Conservation (phyloP, 2,888 invertebrate species). For the Hemithea aestivaria region DNA sequence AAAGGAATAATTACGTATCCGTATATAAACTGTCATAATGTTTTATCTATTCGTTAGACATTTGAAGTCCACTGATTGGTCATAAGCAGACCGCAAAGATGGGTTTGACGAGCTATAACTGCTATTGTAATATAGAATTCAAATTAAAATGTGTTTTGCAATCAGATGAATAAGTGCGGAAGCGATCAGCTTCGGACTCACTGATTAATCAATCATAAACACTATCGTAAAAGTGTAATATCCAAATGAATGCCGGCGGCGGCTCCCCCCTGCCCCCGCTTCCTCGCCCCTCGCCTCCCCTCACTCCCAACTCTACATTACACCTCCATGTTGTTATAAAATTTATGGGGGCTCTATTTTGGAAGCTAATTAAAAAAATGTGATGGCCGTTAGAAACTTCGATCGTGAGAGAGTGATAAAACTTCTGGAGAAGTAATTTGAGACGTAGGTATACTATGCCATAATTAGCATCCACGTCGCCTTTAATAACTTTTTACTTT, state of each 20-base stretch:
- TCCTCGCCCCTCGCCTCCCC: constrained; percentile 26
- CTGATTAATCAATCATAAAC: constrained; percentile 67
- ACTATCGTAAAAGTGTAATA: constrained; percentile 57
- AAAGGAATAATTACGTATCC: no score
- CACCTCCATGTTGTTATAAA: constrained; percentile 64
- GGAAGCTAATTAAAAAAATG: constrained; percentile 70
- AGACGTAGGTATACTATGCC: constrained; percentile 34
- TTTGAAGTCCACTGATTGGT: background rate
- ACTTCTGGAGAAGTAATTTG: constrained; percentile 50
- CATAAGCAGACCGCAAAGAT: constrained; percentile 2
- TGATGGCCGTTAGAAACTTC: constrained; percentile 60
- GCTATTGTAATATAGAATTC: constrained; percentile 20
- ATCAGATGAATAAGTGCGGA: constrained; percentile 59
- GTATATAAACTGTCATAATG: no score
- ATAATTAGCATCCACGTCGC: constrained; percentile 32
- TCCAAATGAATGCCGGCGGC: constrained; percentile 52
- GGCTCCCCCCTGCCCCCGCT: constrained; percentile 16
- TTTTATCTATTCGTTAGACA: no score
- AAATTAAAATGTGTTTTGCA: constrained; percentile 49
- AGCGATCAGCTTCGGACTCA: constrained; percentile 57
- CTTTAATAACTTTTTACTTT: constrained; percentile 23
- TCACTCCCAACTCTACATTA: constrained; percentile 44
- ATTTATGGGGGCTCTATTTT: constrained; percentile 72
- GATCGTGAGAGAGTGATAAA: constrained; percentile 72
- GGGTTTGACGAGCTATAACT: constrained; percentile 1